Evolutionary conservation across 2,888 invertebrate genomes (phyloP).

Genomic region (Parnassius orleans): DNA sequence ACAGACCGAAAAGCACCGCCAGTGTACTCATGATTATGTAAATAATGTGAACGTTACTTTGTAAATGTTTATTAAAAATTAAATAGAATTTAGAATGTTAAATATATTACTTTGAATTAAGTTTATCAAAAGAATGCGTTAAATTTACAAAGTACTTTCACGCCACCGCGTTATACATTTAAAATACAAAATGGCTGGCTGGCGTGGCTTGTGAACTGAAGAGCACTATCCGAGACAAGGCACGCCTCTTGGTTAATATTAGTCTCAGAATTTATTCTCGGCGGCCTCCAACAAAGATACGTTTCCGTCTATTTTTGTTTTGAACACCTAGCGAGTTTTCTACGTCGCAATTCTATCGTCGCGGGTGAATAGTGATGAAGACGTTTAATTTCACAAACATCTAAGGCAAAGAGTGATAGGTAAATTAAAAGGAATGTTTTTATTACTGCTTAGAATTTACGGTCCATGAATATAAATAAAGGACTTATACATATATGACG

Average conservation of each 20-base stretch:
- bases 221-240: constrained; percentile 40
- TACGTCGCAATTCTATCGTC: constrained; percentile 31
- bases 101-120: too few species aligned
- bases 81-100: too few species aligned
- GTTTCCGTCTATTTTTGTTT: constrained; percentile 62
- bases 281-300: constrained; percentile 70
- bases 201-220: constrained; percentile 33
- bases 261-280: constrained; percentile 57
- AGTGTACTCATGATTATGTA: too few species aligned
- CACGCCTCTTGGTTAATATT: constrained; percentile 59
- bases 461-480: too few species aligned
- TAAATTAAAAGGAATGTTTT: not conserved
- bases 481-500: too few species aligned
- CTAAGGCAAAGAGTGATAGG: not conserved
- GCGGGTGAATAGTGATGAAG: constrained; percentile 2
- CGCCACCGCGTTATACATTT: constrained; percentile 29
- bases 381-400: not conserved
- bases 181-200: constrained; percentile 30
- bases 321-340: constrained; percentile 50
- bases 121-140: too few species aligned
- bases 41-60: too few species aligned
- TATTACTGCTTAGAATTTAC: too few species aligned
- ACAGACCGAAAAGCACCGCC: too few species aligned
- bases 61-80: too few species aligned
- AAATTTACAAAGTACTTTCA: too few species aligned